Base-by-base conservation (phyloP, 1,140 invertebrate genomes). In the Thaumetopoea pityocampa region DNA sequence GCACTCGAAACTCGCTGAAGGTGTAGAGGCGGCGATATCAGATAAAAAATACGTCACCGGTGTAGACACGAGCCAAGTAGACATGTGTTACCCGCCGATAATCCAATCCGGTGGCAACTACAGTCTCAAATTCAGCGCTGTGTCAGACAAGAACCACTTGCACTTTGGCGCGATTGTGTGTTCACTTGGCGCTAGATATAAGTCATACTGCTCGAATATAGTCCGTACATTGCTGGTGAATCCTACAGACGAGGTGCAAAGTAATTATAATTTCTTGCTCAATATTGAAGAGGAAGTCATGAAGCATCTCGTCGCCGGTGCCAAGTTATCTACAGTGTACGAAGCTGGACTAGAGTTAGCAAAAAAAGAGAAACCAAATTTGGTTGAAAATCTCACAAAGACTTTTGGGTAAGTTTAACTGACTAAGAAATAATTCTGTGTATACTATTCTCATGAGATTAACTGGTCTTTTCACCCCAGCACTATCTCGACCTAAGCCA, bases 71-170 rank as follows among this genome's bases (percentile, higher is more conserved):
- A 89, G 89, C 8, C 92, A 96, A 69, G 88, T 99, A 3, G 98
- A 99, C 69, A 96, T 98, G 89, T 99, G 98, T 79, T 99, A 99
- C 81, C 96, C 96, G 1, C 93, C 98, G 0, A 99, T 99, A 42
- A 97, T 99, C 68, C 98, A 99, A 76, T 99, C 97, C 51, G 98
- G 98, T 15, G 97, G 97, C 4, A 94, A 96, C 68, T 99, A 99
- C 85, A 96, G 91, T 68, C 87, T 99, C 1, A 99, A 99, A 85
- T 99, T 99, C 73, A 98, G 95, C 73, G 95, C 93, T 24, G 90
- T 90, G 16, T 97, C 96, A 63, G 96, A 99, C 71, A 97, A 99
- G 71, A 98, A 97, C 67, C 89, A 89, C 52, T 79, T 99, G 28
- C 96, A 99, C 77, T 99, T 99, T 87, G 98, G 97, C 23, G 92